These are phyloP conservation scores for Pachliopta kotzebuea DNA, from an alignment of 2,888 invertebrate species.

Conservation along the genomic window DNA sequence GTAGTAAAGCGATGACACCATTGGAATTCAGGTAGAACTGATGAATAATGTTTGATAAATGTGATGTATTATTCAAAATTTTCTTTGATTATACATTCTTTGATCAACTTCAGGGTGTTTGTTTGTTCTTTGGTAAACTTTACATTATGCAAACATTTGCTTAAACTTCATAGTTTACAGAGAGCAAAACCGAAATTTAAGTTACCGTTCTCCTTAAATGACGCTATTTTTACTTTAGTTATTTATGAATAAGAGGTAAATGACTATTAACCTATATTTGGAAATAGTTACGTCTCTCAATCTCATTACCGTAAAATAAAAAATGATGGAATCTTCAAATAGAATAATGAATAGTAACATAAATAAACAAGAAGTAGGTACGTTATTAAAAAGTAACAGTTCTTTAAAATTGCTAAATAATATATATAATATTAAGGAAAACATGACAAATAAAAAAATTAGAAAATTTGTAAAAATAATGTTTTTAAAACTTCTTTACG, in stretches of 20 bases:
- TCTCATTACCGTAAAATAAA: no score
- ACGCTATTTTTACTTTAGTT: background rate
- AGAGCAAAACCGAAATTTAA: background rate
- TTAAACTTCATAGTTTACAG: constrained; percentile 4
- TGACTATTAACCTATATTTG: background rate
- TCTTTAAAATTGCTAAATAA: no score
- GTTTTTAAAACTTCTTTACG: no score
- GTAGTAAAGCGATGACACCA: constrained; percentile 1
- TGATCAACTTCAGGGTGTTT: constrained; percentile 37
- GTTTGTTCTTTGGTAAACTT: constrained; percentile 32
- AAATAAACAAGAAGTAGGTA: no score
- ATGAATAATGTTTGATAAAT: background rate
- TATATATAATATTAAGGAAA: no score
- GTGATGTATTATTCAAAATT: background rate
- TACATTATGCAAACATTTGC: constrained; percentile 21
- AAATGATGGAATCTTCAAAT: no score
- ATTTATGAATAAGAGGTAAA: background rate
- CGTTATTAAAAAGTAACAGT: no score
- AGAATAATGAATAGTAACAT: no score
- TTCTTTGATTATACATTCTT: constrained; percentile 47
- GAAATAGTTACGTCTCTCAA: no score
- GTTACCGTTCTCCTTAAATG: background rate
- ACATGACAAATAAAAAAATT: no score
- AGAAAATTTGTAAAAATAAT: no score
- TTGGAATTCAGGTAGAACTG: background rate